A percentile compares a stretch with the other conserved stretches of the same genome.
Conservation (phyloP, 2,113 vertebrate genomes). For the Mustela lutreola region DNA sequence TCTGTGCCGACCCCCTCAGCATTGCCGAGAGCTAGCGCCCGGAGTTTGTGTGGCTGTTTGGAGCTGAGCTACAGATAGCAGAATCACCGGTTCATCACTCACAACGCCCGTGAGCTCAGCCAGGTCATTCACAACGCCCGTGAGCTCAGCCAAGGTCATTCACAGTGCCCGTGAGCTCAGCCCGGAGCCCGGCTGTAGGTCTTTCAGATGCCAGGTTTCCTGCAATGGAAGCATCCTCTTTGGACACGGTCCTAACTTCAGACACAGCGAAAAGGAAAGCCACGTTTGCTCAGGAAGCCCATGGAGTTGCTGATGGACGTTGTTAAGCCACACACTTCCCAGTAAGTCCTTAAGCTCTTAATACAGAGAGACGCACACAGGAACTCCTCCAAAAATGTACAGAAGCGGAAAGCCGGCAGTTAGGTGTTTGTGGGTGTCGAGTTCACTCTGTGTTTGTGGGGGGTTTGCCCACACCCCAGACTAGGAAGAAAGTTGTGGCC, state of each 20-base stretch:
- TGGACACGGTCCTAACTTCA: not conserved
- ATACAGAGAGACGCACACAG: not conserved
- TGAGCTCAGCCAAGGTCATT: too few relatives aligned
- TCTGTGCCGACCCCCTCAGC: not conserved
- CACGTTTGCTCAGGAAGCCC: not conserved
- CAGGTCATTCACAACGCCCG: fast-evolving
- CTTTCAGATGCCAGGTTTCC: not conserved
- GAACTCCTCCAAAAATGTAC: not conserved
- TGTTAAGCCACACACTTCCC: not conserved
- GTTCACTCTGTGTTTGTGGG: not conserved
- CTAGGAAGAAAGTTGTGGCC: not conserved
- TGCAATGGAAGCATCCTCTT: not conserved
- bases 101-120: too few relatives aligned
- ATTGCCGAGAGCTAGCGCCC: fast-evolving
- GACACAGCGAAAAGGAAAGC: not conserved
- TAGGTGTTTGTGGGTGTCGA: not conserved
- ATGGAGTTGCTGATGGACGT: not conserved
- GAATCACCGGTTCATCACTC: fast-evolving
- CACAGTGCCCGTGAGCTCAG: not conserved
- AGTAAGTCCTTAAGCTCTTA: not conserved
- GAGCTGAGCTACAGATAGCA: not conserved
- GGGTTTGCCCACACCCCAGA: not conserved
- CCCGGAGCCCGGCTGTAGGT: fast-evolving
- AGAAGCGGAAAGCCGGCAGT: not conserved
- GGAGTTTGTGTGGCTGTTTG: not conserved